Percentiles rank a stretch among this genome's conserved stretches.
Conservation (phyloP, 2,113 vertebrate species). For the Leucosticte australis region DNA sequence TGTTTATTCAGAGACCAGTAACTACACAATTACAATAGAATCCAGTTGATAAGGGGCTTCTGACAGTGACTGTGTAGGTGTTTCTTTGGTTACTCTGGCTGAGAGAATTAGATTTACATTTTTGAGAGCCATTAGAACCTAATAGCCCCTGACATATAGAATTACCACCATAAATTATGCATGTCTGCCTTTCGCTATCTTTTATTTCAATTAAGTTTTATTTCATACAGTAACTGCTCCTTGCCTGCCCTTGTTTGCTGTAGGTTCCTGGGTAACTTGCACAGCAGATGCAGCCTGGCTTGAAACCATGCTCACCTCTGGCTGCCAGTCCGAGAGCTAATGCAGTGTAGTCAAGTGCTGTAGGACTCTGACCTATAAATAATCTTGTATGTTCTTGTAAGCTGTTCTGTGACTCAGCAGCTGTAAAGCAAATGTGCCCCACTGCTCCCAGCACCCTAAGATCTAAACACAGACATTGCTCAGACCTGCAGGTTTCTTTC, state of each 20-base stretch:
- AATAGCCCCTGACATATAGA: slow-evolving; percentile 29
- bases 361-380: slow-evolving; percentile 22
- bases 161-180: slow-evolving; percentile 53
- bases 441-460: neutral
- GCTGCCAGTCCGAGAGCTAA: neutral
- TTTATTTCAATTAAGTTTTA: slow-evolving; percentile 60
- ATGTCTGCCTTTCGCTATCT: slow-evolving; percentile 54
- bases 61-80: slow-evolving; percentile 49
- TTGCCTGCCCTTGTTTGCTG: slow-evolving; percentile 47
- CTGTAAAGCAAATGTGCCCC: neutral
- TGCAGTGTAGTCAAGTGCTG: neutral
- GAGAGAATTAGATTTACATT: slow-evolving; percentile 31
- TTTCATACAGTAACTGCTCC: slow-evolving; percentile 33
- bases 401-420: slow-evolving; percentile 59
- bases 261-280: slow-evolving; percentile 32
- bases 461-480: neutral
- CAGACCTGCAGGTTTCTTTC: slow-evolving; percentile 3
- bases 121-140: slow-evolving; percentile 31
- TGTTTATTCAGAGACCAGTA: slow-evolving; percentile 30
- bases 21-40: slow-evolving; percentile 51
- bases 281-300: slow-evolving; percentile 42
- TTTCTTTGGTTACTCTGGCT: slow-evolving; percentile 33
- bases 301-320: neutral
- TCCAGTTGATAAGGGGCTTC: slow-evolving; percentile 28
- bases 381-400: slow-evolving; percentile 6